These are phyloP conservation scores for Dysmachus trigonus DNA, from an alignment of 2,888 invertebrate species.

Conservation along the genomic window DNA sequence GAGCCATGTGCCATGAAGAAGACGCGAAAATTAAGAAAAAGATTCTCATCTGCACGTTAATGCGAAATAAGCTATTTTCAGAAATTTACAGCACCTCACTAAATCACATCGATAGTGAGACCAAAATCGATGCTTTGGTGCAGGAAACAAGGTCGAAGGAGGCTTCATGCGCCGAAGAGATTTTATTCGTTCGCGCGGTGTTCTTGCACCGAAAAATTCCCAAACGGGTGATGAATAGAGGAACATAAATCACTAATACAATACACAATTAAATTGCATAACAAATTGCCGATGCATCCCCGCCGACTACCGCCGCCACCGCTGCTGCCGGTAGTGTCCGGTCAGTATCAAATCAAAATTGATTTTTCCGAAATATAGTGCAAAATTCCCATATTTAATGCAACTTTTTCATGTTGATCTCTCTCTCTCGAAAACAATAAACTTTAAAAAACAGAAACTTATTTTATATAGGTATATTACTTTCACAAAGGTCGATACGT, in stretches of 20 bases:
- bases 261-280: slow-evolving; percentile 22
- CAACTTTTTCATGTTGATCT: background rate
- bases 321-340: too few species aligned
- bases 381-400: background rate
- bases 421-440: background rate
- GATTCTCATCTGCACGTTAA: background rate
- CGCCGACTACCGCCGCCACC: background rate
- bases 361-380: background rate
- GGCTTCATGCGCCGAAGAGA: background rate
- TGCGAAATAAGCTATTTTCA: slow-evolving; percentile 11
- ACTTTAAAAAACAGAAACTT: background rate
- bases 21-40: background rate
- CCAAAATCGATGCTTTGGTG: background rate
- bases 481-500: background rate
- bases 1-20: background rate
- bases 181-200: background rate
- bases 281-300: background rate
- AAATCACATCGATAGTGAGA: background rate
- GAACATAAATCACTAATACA: background rate
- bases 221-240: background rate
- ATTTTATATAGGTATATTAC: too few species aligned
- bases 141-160: background rate
- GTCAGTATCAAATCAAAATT: background rate
- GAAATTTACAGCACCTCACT: background rate
- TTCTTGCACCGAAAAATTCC: background rate